Evolutionary conservation across 1,140 invertebrate species (phyloP).

Genomic region (Ganaspis sp.): DNA sequence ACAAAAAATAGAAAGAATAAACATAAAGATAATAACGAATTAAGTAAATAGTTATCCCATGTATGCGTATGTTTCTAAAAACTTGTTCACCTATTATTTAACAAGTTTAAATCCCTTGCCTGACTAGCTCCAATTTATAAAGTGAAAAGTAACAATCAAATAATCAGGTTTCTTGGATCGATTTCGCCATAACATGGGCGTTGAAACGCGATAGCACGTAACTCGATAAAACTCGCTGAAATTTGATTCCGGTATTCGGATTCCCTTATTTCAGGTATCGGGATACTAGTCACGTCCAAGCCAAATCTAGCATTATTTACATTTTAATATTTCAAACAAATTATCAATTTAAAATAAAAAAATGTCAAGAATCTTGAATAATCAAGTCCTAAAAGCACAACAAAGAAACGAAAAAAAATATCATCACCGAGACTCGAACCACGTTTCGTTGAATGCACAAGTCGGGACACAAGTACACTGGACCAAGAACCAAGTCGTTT

Average conservation of each 20-base stretch:
- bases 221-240: conserved; percentile 37
- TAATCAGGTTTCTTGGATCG: conserved; percentile 32
- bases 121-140: conserved; percentile 12
- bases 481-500: too few species aligned
- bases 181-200: conserved; percentile 30
- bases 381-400: not conserved
- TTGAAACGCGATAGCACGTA: conserved; percentile 36
- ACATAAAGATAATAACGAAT: too few species aligned
- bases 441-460: not conserved
- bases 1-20: too few species aligned
- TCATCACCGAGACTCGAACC: not conserved
- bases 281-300: not conserved
- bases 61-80: not conserved
- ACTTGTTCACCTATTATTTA: not conserved
- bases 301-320: not conserved
- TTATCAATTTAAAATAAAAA: not conserved
- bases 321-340: not conserved
- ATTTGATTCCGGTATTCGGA: conserved; percentile 35
- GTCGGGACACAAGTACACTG: not conserved
- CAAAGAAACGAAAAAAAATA: not conserved
- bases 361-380: not conserved
- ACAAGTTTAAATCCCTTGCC: not conserved
- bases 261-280: conserved; percentile 4
- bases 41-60: too few species aligned
- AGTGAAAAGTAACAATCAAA: conserved; percentile 7